phyloP scores from a whole-genome alignment of 2,888 invertebrate species.

The Alentia gelatinosa region DNA sequence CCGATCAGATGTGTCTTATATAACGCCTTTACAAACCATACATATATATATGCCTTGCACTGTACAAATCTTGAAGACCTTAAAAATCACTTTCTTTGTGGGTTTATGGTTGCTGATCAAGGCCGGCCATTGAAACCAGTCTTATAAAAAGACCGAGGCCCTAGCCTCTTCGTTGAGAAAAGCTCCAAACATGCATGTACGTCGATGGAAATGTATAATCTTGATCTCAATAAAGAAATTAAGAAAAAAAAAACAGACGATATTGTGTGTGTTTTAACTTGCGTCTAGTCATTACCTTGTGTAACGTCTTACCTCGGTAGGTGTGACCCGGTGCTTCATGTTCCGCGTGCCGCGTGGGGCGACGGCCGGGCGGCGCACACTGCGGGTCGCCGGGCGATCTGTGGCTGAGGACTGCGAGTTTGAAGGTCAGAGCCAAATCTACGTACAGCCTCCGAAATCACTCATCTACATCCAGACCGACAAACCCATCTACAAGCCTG shows the following conservation, averaged over 20 bases:
- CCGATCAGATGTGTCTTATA: too few species aligned
- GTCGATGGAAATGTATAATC: neutral
- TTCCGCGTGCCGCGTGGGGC: neutral
- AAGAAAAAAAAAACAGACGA: neutral
- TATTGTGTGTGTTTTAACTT: neutral
- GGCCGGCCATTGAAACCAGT: too few species aligned
- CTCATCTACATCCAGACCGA: constrained; percentile 63
- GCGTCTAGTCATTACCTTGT: neutral
- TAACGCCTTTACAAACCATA: too few species aligned
- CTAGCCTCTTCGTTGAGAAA: neutral
- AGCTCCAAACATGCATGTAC: neutral
- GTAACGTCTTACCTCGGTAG: neutral
- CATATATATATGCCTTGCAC: too few species aligned
- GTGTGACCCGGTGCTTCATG: neutral
- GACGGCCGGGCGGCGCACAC: neutral
- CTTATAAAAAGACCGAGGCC: neutral
- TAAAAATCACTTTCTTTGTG: too few species aligned
- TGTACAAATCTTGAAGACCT: too few species aligned
- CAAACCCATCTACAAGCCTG: constrained; percentile 63
- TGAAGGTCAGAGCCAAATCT: neutral
- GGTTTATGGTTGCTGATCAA: too few species aligned
- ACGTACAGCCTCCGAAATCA: neutral
- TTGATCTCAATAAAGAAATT: neutral
- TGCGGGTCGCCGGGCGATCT: neutral
- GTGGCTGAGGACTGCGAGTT: neutral